phyloP scores from a whole-genome alignment of 1,140 invertebrate genomes.

The Lepidostoma basale region DNA sequence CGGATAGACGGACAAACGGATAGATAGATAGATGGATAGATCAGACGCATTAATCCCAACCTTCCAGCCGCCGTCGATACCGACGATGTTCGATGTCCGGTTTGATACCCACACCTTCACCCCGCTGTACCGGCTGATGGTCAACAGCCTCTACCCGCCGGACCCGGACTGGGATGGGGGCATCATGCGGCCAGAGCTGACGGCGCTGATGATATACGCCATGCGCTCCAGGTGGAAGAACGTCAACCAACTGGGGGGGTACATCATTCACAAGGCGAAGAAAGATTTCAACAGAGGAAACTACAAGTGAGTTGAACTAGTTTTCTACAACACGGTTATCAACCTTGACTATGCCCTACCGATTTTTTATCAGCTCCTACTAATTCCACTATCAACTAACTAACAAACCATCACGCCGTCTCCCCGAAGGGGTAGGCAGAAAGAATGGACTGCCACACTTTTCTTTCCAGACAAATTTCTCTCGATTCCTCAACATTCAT shows the following conservation, averaged over 20 bases:
- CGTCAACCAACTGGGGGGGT: neutral
- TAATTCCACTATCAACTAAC: no score
- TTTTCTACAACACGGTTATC: no score
- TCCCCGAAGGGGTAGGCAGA: no score
- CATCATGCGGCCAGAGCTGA: neutral
- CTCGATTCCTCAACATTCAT: no score
- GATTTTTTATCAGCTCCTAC: neutral
- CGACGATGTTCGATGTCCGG: neutral
- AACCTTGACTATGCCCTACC: no score
- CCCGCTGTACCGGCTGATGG: neutral
- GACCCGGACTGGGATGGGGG: neutral
- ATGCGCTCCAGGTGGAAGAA: neutral
- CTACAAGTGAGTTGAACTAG: neutral
- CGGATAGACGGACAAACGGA: no score
- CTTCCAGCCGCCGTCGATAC: no score
- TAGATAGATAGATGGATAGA: neutral
- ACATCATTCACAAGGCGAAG: neutral
- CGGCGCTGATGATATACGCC: slow-evolving; percentile 1
- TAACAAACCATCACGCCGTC: no score
- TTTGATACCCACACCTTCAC: neutral
- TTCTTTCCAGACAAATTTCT: no score
- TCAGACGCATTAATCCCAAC: no score
- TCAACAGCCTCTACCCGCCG: neutral
- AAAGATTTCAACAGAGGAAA: neutral
- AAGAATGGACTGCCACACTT: no score